Evolutionary conservation across 2,113 vertebrate species (phyloP).

Genomic region (Laticauda colubrina): DNA sequence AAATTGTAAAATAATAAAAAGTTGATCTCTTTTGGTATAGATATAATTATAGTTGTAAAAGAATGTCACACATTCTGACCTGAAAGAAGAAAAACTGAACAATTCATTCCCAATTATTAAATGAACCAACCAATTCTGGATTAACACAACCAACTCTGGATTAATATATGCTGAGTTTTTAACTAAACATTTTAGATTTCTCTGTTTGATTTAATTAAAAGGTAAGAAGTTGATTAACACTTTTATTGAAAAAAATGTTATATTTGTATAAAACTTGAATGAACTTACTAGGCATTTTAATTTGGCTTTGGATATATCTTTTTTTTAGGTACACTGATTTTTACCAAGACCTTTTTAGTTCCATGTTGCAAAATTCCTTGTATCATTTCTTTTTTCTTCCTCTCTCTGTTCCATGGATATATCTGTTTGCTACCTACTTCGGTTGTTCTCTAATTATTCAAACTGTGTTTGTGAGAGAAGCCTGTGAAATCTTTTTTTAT

Average conservation of each 20-base stretch:
- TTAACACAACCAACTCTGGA: background rate
- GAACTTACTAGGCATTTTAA: background rate
- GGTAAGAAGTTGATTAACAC: background rate
- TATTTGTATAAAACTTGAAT: background rate
- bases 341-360: background rate
- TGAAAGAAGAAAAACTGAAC: background rate
- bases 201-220: background rate
- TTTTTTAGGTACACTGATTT: background rate
- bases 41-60: background rate
- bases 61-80: background rate
- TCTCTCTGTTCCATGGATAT: background rate
- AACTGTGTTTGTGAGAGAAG: background rate
- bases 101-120: background rate
- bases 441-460: background rate
- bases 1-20: background rate
- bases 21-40: background rate
- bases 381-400: background rate
- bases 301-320: background rate
- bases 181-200: background rate
- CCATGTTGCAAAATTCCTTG: background rate
- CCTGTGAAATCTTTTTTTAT: background rate
- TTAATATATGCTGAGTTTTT: background rate
- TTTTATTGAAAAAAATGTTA: background rate
- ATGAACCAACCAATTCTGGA: background rate
- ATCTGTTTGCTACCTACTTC: background rate